These are phyloP conservation scores for Hedychridium roseum DNA, from an alignment of 2,888 invertebrate species.

Conservation along the genomic window DNA sequence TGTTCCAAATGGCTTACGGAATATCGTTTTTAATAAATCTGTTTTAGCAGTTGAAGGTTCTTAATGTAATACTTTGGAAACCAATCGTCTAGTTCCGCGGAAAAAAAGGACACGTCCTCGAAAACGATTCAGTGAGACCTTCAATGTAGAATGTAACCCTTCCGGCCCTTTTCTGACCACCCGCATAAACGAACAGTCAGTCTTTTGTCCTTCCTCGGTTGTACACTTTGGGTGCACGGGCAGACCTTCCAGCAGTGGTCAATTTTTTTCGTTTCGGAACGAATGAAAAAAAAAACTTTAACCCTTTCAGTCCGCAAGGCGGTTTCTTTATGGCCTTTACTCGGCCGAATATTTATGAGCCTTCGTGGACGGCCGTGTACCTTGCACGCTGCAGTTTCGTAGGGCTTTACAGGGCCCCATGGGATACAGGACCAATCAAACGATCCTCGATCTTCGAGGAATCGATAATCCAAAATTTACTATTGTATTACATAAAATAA, in stretches of 20 bases:
- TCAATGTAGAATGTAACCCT: constrained; percentile 34
- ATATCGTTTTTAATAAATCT: too few species aligned
- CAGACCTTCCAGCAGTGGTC: constrained; percentile 29
- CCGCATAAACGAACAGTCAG: constrained; percentile 40
- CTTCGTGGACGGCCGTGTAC: constrained; percentile 37
- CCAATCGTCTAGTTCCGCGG: not conserved
- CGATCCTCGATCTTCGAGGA: too few species aligned
- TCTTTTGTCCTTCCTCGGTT: constrained; percentile 46
- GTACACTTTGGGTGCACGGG: constrained; percentile 29
- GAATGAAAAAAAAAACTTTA: constrained; percentile 45
- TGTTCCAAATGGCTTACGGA: too few species aligned
- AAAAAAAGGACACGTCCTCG: not conserved
- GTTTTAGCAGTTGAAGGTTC: too few species aligned
- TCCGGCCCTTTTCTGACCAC: constrained; percentile 40
- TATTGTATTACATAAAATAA: too few species aligned
- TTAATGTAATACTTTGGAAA: too few species aligned
- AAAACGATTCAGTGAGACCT: too few species aligned
- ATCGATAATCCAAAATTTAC: too few species aligned
- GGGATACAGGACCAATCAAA: too few species aligned
- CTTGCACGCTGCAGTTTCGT: too few species aligned
- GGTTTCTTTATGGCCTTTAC: constrained; percentile 60
- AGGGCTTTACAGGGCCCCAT: too few species aligned
- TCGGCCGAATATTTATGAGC: constrained; percentile 60
- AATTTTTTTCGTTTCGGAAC: constrained; percentile 27
- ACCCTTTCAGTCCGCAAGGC: constrained; percentile 57